Conservation (phyloP, 2,797 vertebrate species). For the Poeciliopsis infans region DNA sequence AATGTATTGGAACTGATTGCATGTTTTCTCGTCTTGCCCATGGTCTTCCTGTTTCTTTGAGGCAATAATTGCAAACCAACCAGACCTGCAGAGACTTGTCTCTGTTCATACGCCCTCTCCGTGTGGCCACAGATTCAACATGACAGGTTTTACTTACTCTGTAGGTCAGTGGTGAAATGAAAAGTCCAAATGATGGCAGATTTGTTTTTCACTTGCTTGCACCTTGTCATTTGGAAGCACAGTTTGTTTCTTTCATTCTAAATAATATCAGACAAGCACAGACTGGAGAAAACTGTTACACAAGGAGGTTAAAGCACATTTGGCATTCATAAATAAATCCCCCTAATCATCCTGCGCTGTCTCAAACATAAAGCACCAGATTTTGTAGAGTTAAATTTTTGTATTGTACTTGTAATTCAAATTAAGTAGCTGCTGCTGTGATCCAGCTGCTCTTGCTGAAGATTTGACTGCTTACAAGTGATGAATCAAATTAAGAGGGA, state of each 20-base stretch:
- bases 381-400: neutral
- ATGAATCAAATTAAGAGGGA: conserved; percentile 26
- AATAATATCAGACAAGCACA: conserved; percentile 30
- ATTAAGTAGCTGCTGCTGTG: conserved; percentile 7
- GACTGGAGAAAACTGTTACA: conserved; percentile 4
- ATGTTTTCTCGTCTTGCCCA: neutral
- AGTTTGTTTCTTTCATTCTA: conserved; percentile 35
- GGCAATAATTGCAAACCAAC: neutral
- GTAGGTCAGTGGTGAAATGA: conserved; percentile 31
- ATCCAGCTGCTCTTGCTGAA: conserved; percentile 23
- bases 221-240: conserved; percentile 39
- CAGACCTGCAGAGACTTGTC: conserved; percentile 24
- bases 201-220: conserved; percentile 34
- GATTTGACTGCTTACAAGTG: conserved; percentile 1
- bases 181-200: conserved; percentile 34
- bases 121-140: conserved; percentile 29
- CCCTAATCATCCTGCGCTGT: neutral
- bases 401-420: conserved; percentile 9
- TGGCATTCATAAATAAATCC: conserved; percentile 8
- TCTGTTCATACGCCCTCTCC: conserved; percentile 18
- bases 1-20: neutral
- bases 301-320: conserved; percentile 19
- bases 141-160: conserved; percentile 43
- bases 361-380: conserved; percentile 9
- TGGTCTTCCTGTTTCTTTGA: neutral